These are phyloP conservation scores for Chionomys nivalis DNA, from an alignment of 2,113 vertebrate genomes.

Conservation along the genomic window DNA sequence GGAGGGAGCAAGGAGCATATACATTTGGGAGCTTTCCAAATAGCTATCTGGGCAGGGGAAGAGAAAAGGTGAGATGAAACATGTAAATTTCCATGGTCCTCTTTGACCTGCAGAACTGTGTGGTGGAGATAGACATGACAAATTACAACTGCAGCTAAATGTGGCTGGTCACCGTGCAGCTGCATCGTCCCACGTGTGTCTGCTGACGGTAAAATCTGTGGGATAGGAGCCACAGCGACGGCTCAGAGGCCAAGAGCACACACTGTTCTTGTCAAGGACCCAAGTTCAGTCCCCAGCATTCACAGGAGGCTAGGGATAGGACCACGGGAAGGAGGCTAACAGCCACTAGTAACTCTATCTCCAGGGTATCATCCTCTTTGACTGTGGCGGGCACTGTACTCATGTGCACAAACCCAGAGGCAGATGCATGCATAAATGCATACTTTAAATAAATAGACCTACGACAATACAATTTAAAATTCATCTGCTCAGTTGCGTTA, in stretches of 20 bases:
- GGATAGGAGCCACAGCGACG: neutral
- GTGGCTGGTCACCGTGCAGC: neutral
- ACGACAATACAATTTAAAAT: neutral
- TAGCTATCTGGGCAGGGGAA: neutral
- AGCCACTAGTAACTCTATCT: neutral
- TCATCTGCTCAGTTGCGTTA: neutral
- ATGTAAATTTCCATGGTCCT: neutral
- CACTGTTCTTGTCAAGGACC: neutral
- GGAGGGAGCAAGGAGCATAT: neutral
- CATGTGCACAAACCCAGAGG: neutral
- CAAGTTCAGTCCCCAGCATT: no score
- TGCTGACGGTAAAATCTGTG: neutral
- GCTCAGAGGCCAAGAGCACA: neutral
- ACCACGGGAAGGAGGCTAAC: neutral
- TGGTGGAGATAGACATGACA: neutral
- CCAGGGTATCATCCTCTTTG: neutral
- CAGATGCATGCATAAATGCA: neutral
- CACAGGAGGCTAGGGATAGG: neutral
- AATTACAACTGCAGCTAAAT: neutral
- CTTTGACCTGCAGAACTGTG: neutral
- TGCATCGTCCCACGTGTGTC: neutral
- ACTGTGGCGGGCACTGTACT: no score
- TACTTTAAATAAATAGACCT: neutral
- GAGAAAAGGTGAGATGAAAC: neutral
- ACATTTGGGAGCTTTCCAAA: conserved; percentile 7